Evolutionary conservation across 2,797 vertebrate species (phyloP).

Genomic region (Pseudomugil tenellus): DNA sequence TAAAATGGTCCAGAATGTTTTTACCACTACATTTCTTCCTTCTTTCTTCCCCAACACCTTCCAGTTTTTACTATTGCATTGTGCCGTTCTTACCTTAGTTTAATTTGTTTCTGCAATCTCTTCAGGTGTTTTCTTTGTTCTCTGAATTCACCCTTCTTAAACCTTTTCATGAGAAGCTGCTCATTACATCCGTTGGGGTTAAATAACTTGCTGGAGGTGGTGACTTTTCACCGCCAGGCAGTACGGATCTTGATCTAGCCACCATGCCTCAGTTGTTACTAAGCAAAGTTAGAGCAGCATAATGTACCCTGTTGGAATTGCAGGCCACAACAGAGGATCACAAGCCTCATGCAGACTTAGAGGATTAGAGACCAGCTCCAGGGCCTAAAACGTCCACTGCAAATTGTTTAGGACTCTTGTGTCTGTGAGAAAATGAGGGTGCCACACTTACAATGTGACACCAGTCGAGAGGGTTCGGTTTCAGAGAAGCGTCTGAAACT

Average conservation of each 20-base stretch:
- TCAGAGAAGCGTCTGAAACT: constrained; percentile 42
- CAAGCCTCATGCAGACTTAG: constrained; percentile 40
- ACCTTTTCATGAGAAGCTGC: too few species aligned
- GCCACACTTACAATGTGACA: constrained; percentile 64
- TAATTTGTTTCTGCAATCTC: too few species aligned
- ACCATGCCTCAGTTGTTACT: constrained; percentile 33
- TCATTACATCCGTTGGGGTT: too few species aligned
- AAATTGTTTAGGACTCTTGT: constrained; percentile 24
- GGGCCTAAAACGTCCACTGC: constrained; percentile 7
- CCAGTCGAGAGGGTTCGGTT: constrained; percentile 51
- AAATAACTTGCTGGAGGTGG: too few species aligned
- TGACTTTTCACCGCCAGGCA: too few species aligned
- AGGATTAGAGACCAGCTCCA: constrained; percentile 29
- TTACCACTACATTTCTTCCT: too few species aligned
- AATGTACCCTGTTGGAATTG: constrained; percentile 19
- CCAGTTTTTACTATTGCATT: too few species aligned
- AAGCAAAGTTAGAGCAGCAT: constrained; percentile 26
- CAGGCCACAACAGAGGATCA: constrained; percentile 48
- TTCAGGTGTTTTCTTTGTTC: too few species aligned
- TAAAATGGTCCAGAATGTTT: too few species aligned
- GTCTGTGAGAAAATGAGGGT: constrained; percentile 65
- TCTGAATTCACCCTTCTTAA: too few species aligned
- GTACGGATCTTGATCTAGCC: constrained; percentile 1
- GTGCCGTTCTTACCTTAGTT: too few species aligned
- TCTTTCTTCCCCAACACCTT: too few species aligned